Conservation (phyloP, 1,140 invertebrate species). For the Lasioglossum albipes region DNA sequence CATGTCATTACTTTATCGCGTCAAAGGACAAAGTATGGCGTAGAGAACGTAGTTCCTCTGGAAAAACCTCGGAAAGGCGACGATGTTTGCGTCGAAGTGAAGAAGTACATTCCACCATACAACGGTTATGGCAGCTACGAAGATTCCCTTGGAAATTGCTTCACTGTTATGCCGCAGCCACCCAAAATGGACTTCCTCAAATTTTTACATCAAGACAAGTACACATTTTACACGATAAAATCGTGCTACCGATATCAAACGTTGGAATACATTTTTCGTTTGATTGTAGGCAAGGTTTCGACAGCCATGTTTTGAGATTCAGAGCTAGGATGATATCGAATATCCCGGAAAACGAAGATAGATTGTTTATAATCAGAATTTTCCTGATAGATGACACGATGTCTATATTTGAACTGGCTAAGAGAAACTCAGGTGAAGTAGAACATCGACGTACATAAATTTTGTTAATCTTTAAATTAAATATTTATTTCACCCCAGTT, state of each 20-base stretch:
- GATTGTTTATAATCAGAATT: conserved; percentile 91
- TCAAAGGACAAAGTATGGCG: conserved; percentile 73
- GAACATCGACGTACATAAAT: no score
- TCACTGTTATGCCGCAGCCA: conserved; percentile 87
- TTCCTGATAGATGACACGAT: conserved; percentile 92
- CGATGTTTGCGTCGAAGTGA: conserved; percentile 71
- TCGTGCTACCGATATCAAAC: background rate
- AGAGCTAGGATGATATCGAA: conserved; percentile 87
- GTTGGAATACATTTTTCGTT: conserved; percentile 1
- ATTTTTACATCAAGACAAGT: conserved; percentile 89
- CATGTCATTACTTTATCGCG: background rate
- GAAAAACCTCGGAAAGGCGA: conserved; percentile 76
- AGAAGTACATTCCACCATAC: conserved; percentile 88
- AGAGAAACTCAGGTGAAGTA: conserved; percentile 87
- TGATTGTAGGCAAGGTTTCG: conserved; percentile 83
- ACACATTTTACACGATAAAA: background rate
- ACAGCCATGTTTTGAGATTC: conserved; percentile 90
- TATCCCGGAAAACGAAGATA: conserved; percentile 84
- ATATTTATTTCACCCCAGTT: no score
- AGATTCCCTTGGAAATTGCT: conserved; percentile 92
- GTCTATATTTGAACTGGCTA: conserved; percentile 87
- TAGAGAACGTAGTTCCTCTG: conserved; percentile 83
- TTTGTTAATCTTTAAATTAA: no score
- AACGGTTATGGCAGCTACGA: conserved; percentile 93
- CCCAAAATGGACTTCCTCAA: conserved; percentile 89